A percentile compares a stretch with the other conserved stretches of the same genome.
Conservation (phyloP, 2,797 vertebrate species). For the Crocidura indochinensis region DNA sequence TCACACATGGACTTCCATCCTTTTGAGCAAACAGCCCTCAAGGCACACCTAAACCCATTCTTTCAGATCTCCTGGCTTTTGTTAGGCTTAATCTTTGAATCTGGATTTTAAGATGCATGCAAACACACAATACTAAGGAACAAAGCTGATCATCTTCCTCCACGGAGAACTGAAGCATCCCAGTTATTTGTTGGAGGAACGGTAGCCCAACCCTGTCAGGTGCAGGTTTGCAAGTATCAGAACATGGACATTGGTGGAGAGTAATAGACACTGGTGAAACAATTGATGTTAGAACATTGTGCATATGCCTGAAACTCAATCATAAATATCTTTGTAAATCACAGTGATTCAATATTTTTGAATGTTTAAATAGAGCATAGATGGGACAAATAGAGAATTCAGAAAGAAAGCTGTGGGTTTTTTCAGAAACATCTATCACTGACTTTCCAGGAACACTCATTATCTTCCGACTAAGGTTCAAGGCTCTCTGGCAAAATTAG, state of each 20-base stretch:
- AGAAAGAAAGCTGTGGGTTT: background rate
- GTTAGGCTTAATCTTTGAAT: background rate
- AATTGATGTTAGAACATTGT: no score
- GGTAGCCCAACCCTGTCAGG: background rate
- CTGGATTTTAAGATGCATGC: background rate
- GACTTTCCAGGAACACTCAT: slow-evolving; percentile 5
- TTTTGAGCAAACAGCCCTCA: background rate
- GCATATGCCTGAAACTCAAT: no score
- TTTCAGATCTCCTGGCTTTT: background rate
- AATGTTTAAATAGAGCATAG: no score
- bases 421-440: slow-evolving; percentile 24
- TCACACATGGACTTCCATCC: background rate
- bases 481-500: background rate
- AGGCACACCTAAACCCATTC: background rate
- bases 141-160: background rate
- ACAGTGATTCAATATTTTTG: no score
- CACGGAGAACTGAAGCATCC: background rate
- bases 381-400: background rate
- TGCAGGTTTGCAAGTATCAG: background rate
- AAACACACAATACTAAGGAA: background rate
- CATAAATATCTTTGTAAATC: no score
- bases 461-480: slow-evolving; percentile 19
- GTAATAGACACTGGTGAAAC: no score
- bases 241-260: background rate
- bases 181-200: no score